phyloP scores from a whole-genome alignment of 2,797 vertebrate species.

The Urosaurus nigricauda region DNA sequence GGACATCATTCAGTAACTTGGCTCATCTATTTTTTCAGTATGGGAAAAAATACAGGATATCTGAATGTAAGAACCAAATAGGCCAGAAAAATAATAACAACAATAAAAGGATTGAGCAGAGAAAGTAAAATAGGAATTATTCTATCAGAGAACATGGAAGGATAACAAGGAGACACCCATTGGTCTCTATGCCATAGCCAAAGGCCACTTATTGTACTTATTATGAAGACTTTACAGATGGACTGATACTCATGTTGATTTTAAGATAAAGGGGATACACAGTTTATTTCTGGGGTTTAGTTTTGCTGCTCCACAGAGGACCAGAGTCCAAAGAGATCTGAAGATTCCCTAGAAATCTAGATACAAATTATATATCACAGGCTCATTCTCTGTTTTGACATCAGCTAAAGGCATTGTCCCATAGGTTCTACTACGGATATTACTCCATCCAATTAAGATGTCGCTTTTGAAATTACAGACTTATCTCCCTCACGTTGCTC shows the following conservation, averaged over 20 bases:
- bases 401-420: slow-evolving; percentile 46
- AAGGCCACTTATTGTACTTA: neutral
- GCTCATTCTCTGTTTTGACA: slow-evolving; percentile 24
- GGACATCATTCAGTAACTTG: neutral
- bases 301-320: slow-evolving; percentile 3
- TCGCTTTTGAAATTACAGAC: slow-evolving; percentile 52
- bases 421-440: slow-evolving; percentile 41
- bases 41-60: neutral
- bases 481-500: slow-evolving; percentile 46
- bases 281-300: neutral
- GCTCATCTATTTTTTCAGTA: neutral
- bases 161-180: neutral
- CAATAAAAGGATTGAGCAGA: neutral
- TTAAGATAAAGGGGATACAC: neutral
- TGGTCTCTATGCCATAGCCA: neutral
- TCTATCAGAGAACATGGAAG: neutral
- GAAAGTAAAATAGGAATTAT: neutral
- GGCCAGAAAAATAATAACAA: neutral
- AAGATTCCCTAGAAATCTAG: slow-evolving; percentile 46
- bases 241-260: neutral
- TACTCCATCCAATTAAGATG: slow-evolving; percentile 51
- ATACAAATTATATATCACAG: slow-evolving; percentile 6
- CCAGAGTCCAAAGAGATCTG: neutral
- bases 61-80: neutral
- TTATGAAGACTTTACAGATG: neutral